Evolutionary conservation across 1,140 invertebrate species (phyloP), one percentile per base, ranked within the genome.

Genomic region (Microplitis demolitor): DNA sequence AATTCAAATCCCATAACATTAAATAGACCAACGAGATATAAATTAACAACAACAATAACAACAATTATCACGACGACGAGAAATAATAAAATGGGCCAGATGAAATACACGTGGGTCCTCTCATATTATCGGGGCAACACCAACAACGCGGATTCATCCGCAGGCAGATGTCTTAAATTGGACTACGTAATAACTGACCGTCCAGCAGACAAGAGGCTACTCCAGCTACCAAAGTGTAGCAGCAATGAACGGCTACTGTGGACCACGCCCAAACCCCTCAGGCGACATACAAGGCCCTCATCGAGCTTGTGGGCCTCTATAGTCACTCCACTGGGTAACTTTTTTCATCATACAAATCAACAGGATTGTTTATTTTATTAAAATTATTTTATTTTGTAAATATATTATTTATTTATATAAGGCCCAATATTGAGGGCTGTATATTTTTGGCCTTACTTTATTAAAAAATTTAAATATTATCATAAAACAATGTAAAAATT

Each of bases 181-280:
- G 80, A 78, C 78, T 77, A 73, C 76, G 77, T 83, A 83, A 84
- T 83, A 80, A 83, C 74, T 75, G 58, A 62, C 66, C 37, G 63
- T 35, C 6, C 61, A 60, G 35, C 50, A 50, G 39, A 56, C 37
- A 37, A 71, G 61, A 63, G 11, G 35, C 31, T 66, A 24, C 24
- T 24, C 24, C 24, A 24, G 72, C 74, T 74, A 74, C 73, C 33
- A 72, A 73, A 73, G 74, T 62, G 69, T 69, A 74, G 66, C 39
- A 39, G 39, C 71, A 75, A 77, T 72, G 71, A 72, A 72, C 56
- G 51, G 80, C 81, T 83, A 82, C 81, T 69, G 79, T 79, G 62
- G 54, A 77, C 81, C 83, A 83, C 84, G 82, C 83, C 83, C 83
- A 85, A 68, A 74, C 83, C 24, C 24, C 80, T 66, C 73, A 34